Evolutionary conservation across 2,113 vertebrate species (phyloP), one percentile per base, ranked within the genome.

Genomic region (Silurus asotus): DNA sequence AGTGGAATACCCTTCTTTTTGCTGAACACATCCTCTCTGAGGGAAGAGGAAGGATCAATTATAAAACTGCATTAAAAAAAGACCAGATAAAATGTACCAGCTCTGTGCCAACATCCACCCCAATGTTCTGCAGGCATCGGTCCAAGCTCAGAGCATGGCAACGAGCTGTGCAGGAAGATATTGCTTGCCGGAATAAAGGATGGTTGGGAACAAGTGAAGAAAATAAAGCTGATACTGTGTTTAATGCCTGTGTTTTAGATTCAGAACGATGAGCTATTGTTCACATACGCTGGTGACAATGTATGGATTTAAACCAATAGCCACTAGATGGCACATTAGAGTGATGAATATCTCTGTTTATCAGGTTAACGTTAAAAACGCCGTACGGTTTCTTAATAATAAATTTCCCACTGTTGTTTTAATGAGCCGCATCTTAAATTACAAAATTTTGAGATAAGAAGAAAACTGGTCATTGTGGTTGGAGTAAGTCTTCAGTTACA

Each of bases 41-140:
- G 90, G 37, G 84, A 86, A 87, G 89, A 90, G 91, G 91, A 86
- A 86, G 88, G 88, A 93, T 93, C 89, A 91, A 89, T 93, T 91
- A 87, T 88, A 88, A 88, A 62, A 81, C 87, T 81, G 88, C 88
- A 85, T 89, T 91, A 89, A 90, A 90, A 77, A 70, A 86, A 20
- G 88, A 58, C 81, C 55, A 76, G 83, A 84, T 56, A 58, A 53
- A 59, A 6, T 20, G 48, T 85, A 51, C 85, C 62, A 84, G 84
- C 81, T 65, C 77, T 37, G 55, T 48, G 19, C 11, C 23, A 49
- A 84, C 85, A 65, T 56, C 79, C 82, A 6, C 55, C 56, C 74
- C 59, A 85, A 83, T 87, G 58, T 77, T 62, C 17, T 70, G 25
- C 64, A 64, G 83, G 86, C 87, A 3, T 55, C 14, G 55, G 75